A percentile compares a stretch with the other conserved stretches of the same genome.
These are phyloP conservation scores for Rapana venosa DNA, from an alignment of 2,888 invertebrate species.

Conservation along the genomic window DNA sequence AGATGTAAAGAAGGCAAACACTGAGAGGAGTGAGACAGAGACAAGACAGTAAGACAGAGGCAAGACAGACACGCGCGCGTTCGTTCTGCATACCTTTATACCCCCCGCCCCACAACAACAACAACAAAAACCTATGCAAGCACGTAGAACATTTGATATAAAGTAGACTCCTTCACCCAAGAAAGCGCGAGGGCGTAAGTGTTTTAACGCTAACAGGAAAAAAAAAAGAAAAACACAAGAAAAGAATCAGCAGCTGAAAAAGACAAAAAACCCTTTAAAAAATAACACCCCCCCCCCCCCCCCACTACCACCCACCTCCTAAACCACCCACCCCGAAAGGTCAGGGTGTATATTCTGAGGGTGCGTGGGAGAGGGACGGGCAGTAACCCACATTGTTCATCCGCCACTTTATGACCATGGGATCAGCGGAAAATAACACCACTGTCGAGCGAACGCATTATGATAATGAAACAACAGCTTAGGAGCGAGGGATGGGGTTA, in stretches of 20 bases:
- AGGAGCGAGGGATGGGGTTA: neutral
- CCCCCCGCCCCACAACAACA: too few relatives aligned
- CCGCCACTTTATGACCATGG: neutral
- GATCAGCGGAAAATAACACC: neutral
- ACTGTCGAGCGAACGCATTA: neutral
- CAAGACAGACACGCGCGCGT: too few relatives aligned
- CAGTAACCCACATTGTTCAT: conserved; percentile 1
- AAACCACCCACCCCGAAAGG: neutral
- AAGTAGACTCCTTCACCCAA: too few relatives aligned
- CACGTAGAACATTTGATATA: too few relatives aligned
- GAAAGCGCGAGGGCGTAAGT: too few relatives aligned
- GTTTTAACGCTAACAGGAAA: neutral
- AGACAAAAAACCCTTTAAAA: neutral
- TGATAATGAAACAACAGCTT: neutral
- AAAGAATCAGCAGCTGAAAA: neutral
- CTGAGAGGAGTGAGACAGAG: too few relatives aligned
- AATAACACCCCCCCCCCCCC: neutral
- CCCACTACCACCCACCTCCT: neutral
- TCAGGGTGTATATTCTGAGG: neutral
- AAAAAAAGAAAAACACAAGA: neutral
- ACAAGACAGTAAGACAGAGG: too few relatives aligned
- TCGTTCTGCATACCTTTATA: too few relatives aligned
- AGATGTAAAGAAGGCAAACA: too few relatives aligned
- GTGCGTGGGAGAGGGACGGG: neutral
- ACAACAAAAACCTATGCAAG: too few relatives aligned